Evolutionary conservation across 2,797 vertebrate species (phyloP).

Genomic region (Lycodopsis pacificus): DNA sequence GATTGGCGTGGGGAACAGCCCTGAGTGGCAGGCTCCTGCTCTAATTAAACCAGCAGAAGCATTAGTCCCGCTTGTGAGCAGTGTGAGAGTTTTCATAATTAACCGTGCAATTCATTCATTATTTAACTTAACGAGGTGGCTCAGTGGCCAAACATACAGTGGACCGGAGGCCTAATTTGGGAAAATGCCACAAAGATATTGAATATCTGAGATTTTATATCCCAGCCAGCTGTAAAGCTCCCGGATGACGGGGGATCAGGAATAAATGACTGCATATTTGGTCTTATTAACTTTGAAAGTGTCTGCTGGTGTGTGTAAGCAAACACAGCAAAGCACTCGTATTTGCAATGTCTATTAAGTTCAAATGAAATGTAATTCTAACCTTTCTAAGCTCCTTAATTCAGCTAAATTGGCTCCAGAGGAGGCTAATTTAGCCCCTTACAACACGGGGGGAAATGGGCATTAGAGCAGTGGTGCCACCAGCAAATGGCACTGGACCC

Average conservation of each 20-base stretch:
- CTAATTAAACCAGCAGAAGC: conserved; percentile 83
- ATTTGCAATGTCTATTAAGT: conserved; percentile 59
- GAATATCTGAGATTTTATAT: conserved; percentile 51
- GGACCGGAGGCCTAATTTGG: conserved; percentile 68
- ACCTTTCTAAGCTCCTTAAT: conserved; percentile 75
- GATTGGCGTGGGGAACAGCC: conserved; percentile 59
- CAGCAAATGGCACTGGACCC: conserved; percentile 65
- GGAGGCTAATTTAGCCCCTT: conserved; percentile 74
- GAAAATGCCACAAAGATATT: conserved; percentile 57
- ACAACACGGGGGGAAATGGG: conserved; percentile 60
- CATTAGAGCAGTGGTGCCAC: conserved; percentile 63
- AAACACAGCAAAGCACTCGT: conserved; percentile 58
- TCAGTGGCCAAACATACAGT: conserved; percentile 72
- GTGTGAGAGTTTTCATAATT: conserved; percentile 79
- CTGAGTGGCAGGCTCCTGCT: conserved; percentile 79
- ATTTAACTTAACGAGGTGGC: conserved; percentile 80
- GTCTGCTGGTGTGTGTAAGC: conserved; percentile 53
- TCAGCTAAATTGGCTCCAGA: conserved; percentile 76
- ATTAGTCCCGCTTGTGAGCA: conserved; percentile 81
- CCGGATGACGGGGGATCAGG: conserved; percentile 45
- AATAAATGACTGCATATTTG: conserved; percentile 60
- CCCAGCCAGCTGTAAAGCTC: conserved; percentile 48
- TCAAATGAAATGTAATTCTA: conserved; percentile 76
- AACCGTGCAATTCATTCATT: conserved; percentile 79
- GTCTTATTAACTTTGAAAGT: conserved; percentile 60